Evolutionary conservation across 2,888 invertebrate species (phyloP).

Genomic region (Cephalotes varians): DNA sequence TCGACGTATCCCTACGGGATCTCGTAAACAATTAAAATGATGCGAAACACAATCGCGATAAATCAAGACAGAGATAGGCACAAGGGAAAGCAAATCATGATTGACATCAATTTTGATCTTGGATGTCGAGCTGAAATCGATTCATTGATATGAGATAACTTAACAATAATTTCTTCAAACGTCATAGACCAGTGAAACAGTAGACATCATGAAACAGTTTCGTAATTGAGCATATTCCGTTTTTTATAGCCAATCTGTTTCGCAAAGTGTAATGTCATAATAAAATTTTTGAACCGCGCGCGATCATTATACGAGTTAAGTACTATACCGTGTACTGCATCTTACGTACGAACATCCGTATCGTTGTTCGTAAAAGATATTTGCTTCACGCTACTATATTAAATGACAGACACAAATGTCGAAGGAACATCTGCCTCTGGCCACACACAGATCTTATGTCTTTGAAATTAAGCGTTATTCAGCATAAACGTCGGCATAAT

Average conservation of each 20-base stretch:
- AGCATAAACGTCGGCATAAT: slow-evolving; percentile 5
- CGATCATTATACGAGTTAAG: slow-evolving; percentile 55
- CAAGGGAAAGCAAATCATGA: background rate
- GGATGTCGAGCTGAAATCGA: background rate
- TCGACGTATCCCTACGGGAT: background rate
- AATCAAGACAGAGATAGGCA: background rate
- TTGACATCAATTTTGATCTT: background rate
- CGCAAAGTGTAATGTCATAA: slow-evolving; percentile 31
- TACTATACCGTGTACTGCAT: slow-evolving; percentile 56
- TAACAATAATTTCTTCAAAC: slow-evolving; percentile 36
- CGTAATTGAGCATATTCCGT: background rate
- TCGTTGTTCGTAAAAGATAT: slow-evolving; percentile 59
- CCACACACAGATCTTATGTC: slow-evolving; percentile 28
- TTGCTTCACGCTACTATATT: slow-evolving; percentile 56
- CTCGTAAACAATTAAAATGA: background rate
- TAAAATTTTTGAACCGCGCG: slow-evolving; percentile 14
- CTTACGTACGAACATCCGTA: slow-evolving; percentile 48
- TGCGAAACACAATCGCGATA: background rate
- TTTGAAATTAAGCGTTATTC: slow-evolving; percentile 47
- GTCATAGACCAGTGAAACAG: slow-evolving; percentile 21
- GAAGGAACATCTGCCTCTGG: slow-evolving; percentile 62
- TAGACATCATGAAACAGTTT: no score
- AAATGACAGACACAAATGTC: slow-evolving; percentile 62
- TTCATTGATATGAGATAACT: slow-evolving; percentile 24
- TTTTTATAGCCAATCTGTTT: slow-evolving; percentile 34